These are phyloP conservation scores for Cryptophagus acutangulus DNA, from an alignment of 2,888 invertebrate genomes.

Conservation along the genomic window DNA sequence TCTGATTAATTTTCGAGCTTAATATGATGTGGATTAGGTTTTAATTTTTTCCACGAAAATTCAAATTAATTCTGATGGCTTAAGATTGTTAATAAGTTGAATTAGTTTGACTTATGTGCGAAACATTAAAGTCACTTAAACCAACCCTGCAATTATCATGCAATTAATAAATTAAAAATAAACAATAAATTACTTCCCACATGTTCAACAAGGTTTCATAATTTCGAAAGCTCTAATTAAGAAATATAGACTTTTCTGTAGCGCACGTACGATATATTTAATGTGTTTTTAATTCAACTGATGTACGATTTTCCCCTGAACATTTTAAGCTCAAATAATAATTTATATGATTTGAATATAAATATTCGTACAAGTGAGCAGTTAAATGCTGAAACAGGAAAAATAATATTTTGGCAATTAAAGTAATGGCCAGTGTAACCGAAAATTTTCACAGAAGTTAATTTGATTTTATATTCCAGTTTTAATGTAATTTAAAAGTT, in stretches of 20 bases:
- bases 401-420: constrained; percentile 8
- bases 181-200: constrained; percentile 5
- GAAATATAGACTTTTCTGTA: constrained; percentile 5
- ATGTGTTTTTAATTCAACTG: constrained; percentile 8
- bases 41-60: too few relatives aligned
- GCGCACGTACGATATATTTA: constrained; percentile 4
- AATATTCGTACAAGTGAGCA: neutral
- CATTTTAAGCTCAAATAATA: constrained; percentile 4
- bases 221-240: constrained; percentile 4
- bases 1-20: neutral
- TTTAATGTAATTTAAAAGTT: constrained; percentile 5
- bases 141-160: too few relatives aligned
- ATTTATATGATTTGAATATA: constrained; percentile 6
- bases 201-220: constrained; percentile 4
- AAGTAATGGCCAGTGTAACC: constrained; percentile 3
- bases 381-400: constrained; percentile 1
- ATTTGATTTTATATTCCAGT: neutral
- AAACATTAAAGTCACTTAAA: too few relatives aligned
- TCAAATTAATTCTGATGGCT: too few relatives aligned
- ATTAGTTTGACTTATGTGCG: too few relatives aligned
- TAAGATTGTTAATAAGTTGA: neutral
- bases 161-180: constrained; percentile 7
- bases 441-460: neutral
- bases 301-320: constrained; percentile 6
- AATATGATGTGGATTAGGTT: constrained; percentile 3